A percentile compares a stretch with the other conserved stretches of the same genome.
Evolutionary conservation across 1,140 invertebrate genomes (phyloP).

Genomic region (Ips nitidus): DNA sequence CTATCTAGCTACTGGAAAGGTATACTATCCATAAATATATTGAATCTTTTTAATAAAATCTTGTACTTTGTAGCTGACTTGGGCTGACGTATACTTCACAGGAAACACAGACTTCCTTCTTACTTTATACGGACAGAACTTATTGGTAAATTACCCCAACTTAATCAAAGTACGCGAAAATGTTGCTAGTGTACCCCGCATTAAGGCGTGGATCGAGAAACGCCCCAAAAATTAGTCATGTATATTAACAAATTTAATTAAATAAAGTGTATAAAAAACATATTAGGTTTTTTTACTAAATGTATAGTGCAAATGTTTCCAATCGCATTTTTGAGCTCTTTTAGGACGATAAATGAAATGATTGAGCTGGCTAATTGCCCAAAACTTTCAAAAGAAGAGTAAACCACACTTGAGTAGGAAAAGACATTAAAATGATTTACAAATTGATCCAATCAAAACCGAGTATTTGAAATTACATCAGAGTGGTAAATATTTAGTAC

Average conservation of each 20-base stretch:
- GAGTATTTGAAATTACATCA: too few species aligned
- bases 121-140: constrained; percentile 59
- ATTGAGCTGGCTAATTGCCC: too few species aligned
- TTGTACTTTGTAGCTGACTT: constrained; percentile 53
- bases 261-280: not conserved
- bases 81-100: constrained; percentile 67
- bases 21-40: not conserved
- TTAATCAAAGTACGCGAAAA: constrained; percentile 59
- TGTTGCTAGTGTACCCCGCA: constrained; percentile 58
- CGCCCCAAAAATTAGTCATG: constrained; percentile 51
- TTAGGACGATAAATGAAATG: too few species aligned
- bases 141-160: constrained; percentile 61
- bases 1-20: constrained; percentile 52
- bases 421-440: too few species aligned
- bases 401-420: too few species aligned
- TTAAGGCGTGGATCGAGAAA: constrained; percentile 68
- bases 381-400: too few species aligned
- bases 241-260: not conserved
- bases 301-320: too few species aligned
- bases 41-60: not conserved
- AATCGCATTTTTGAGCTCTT: too few species aligned
- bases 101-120: constrained; percentile 52
- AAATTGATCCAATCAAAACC: too few species aligned
- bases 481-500: too few species aligned
- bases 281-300: not conserved